These are phyloP conservation scores for Nannoperca obscura DNA, from an alignment of 2,797 vertebrate species.

Conservation along the genomic window DNA sequence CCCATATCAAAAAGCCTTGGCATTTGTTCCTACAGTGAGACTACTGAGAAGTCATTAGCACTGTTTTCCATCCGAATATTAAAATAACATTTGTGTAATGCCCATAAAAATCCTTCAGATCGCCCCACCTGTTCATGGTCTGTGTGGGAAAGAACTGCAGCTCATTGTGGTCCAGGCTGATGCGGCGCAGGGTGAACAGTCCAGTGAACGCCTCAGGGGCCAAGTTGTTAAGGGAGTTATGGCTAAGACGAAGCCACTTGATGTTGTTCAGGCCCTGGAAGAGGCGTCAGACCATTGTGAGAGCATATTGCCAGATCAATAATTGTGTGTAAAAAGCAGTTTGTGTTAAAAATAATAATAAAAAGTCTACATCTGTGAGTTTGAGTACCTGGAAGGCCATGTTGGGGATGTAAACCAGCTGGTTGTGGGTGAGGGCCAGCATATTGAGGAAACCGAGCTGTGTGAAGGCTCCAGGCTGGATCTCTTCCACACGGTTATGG, in stretches of 20 bases:
- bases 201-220: constrained; percentile 89
- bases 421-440: constrained; percentile 88
- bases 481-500: constrained; percentile 91
- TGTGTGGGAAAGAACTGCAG: constrained; percentile 91
- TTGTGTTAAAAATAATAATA: neutral
- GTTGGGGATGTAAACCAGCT: constrained; percentile 92
- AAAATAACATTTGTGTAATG: neutral
- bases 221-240: constrained; percentile 92
- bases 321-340: neutral
- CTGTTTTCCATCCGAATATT: neutral
- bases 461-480: constrained; percentile 90
- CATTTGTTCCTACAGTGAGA: neutral
- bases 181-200: constrained; percentile 86
- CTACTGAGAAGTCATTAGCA: neutral
- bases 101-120: neutral
- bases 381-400: constrained; percentile 89
- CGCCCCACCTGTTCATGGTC: constrained; percentile 85
- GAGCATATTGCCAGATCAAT: neutral
- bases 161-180: constrained; percentile 93
- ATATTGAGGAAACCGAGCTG: constrained; percentile 88
- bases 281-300: constrained; percentile 1
- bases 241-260: constrained; percentile 89
- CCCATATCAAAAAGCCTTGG: neutral
- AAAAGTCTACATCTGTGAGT: neutral
- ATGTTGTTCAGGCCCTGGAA: constrained; percentile 87